Evolutionary conservation across 2,888 invertebrate species (phyloP).

Genomic region (Cacoxenus indagator): DNA sequence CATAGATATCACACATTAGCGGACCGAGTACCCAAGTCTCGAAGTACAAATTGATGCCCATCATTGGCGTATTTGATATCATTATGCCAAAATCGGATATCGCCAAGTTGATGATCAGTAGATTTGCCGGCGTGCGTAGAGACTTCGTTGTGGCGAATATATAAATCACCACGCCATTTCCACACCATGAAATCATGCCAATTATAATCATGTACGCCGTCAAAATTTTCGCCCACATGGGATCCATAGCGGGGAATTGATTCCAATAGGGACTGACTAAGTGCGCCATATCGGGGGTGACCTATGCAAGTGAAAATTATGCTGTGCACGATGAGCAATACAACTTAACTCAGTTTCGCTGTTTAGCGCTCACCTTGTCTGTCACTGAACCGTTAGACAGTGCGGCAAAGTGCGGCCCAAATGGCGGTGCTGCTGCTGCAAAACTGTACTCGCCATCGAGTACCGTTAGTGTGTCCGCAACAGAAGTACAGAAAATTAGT

Average conservation of each 20-base stretch:
- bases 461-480: neutral
- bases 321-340: neutral
- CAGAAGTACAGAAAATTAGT: slow-evolving; percentile 12
- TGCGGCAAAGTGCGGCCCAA: slow-evolving; percentile 71
- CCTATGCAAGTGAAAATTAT: slow-evolving; percentile 46
- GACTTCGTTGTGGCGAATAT: slow-evolving; percentile 70
- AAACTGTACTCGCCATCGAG: slow-evolving; percentile 41
- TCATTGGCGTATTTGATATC: slow-evolving; percentile 73
- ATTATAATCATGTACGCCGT: slow-evolving; percentile 84
- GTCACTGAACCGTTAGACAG: slow-evolving; percentile 82
- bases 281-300: slow-evolving; percentile 77
- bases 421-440: slow-evolving; percentile 40
- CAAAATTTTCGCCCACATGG: slow-evolving; percentile 86
- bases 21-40: slow-evolving; percentile 73
- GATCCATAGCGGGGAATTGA: slow-evolving; percentile 90
- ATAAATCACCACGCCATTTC: slow-evolving; percentile 69
- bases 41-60: slow-evolving; percentile 70
- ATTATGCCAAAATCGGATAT: slow-evolving; percentile 90
- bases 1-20: slow-evolving; percentile 89
- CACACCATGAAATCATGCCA: slow-evolving; percentile 72
- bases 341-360: neutral
- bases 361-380: slow-evolving; percentile 76
- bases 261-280: slow-evolving; percentile 85
- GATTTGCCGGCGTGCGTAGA: slow-evolving; percentile 89
- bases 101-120: slow-evolving; percentile 91